These are phyloP conservation scores for Chaetodon trifascialis DNA, from an alignment of 2,113 vertebrate species.

Conservation along the genomic window DNA sequence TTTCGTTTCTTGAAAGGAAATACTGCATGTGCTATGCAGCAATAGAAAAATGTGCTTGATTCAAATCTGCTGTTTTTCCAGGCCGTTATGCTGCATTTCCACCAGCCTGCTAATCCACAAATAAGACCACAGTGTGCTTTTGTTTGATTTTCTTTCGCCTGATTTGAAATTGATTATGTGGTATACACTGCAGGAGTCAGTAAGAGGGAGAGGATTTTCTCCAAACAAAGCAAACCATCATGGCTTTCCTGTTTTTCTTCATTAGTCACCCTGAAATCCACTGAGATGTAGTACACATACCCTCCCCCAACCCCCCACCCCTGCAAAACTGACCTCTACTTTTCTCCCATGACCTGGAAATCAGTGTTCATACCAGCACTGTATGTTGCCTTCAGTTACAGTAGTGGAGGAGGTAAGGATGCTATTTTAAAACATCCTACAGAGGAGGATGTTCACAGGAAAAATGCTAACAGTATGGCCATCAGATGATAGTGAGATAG, in stretches of 20 bases:
- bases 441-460: slow-evolving; percentile 41
- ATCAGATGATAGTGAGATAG: slow-evolving; percentile 1
- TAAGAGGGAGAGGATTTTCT: background rate
- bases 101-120: slow-evolving; percentile 24
- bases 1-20: no score
- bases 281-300: background rate
- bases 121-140: background rate
- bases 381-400: slow-evolving; percentile 49
- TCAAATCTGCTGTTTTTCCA: background rate
- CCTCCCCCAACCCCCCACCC: background rate
- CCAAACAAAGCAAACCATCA: slow-evolving; percentile 6
- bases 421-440: slow-evolving; percentile 67
- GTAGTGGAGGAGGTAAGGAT: slow-evolving; percentile 51
- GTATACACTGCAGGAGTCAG: slow-evolving; percentile 8
- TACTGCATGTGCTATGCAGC: background rate
- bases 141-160: slow-evolving; percentile 39
- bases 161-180: slow-evolving; percentile 50
- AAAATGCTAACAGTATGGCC: background rate
- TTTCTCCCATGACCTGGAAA: slow-evolving; percentile 68
- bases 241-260: background rate
- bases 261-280: slow-evolving; percentile 10
- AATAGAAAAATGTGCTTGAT: background rate
- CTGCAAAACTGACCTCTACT: slow-evolving; percentile 26
- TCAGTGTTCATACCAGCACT: slow-evolving; percentile 37
- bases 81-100: slow-evolving; percentile 3